Conservation (phyloP, 2,888 invertebrate genomes). For the Lasioglossum lativentre region DNA sequence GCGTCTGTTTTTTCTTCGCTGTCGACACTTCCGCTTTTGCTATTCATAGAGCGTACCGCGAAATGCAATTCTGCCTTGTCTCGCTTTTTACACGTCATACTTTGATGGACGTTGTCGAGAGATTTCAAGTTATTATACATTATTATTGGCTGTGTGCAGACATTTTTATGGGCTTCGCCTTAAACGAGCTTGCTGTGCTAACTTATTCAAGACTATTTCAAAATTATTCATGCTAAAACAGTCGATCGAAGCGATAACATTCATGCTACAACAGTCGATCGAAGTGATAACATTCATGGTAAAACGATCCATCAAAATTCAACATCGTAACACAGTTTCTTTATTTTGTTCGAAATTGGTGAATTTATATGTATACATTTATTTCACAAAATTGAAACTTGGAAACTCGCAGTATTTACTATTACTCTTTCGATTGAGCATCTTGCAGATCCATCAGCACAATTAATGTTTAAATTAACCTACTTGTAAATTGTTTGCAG, state of each 20-base stretch:
- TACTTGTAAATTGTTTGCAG: too few relatives aligned
- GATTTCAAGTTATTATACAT: slow-evolving; percentile 58
- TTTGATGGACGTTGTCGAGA: slow-evolving; percentile 62
- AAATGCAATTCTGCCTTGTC: slow-evolving; percentile 68
- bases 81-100: slow-evolving; percentile 55
- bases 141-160: slow-evolving; percentile 30
- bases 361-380: too few relatives aligned
- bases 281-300: too few relatives aligned
- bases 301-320: too few relatives aligned
- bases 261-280: background rate
- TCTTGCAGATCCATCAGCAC: too few relatives aligned
- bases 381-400: too few relatives aligned
- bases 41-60: slow-evolving; percentile 44
- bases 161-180: slow-evolving; percentile 28
- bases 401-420: too few relatives aligned
- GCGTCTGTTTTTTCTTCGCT: slow-evolving; percentile 18
- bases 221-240: background rate
- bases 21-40: slow-evolving; percentile 26
- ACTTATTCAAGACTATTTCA: background rate
- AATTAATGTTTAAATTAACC: too few relatives aligned
- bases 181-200: background rate
- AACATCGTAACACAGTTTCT: too few relatives aligned
- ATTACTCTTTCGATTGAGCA: too few relatives aligned
- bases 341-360: too few relatives aligned
- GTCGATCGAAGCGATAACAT: background rate